phyloP scores from a whole-genome alignment of 2,888 invertebrate genomes.

The Drosophila pseudotalamancana region DNA sequence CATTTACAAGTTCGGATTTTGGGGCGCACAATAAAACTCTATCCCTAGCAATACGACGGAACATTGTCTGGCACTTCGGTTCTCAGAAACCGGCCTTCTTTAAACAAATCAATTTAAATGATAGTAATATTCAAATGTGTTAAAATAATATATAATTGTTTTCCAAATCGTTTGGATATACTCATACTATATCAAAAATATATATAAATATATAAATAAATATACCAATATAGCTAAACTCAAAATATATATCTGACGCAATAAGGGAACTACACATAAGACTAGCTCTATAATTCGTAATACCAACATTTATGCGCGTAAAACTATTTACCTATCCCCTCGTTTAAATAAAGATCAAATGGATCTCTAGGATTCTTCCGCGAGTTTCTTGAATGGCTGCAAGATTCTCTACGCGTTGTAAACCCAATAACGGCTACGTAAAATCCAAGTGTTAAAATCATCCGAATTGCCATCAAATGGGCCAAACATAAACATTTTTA shows the following conservation, averaged over 20 bases:
- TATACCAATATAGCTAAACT: slow-evolving; percentile 19
- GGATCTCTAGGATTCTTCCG: slow-evolving; percentile 64
- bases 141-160: slow-evolving; percentile 15
- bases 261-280: slow-evolving; percentile 73
- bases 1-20: slow-evolving; percentile 5
- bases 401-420: slow-evolving; percentile 79
- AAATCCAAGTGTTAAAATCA: slow-evolving; percentile 55
- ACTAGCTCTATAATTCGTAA: slow-evolving; percentile 10
- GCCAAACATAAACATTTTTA: slow-evolving; percentile 39
- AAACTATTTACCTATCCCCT: slow-evolving; percentile 13
- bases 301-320: slow-evolving; percentile 32
- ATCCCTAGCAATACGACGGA: slow-evolving; percentile 53
- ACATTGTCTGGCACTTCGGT: slow-evolving; percentile 36
- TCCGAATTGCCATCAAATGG: slow-evolving; percentile 10
- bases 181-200: not conserved
- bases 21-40: slow-evolving; percentile 64
- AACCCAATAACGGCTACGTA: slow-evolving; percentile 43
- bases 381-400: slow-evolving; percentile 85
- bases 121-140: slow-evolving; percentile 29
- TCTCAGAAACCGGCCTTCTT: slow-evolving; percentile 54
- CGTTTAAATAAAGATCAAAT: slow-evolving; percentile 30
- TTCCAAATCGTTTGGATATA: not conserved
- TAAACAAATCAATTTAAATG: slow-evolving; percentile 79
- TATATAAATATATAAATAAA: not conserved
- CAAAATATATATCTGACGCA: slow-evolving; percentile 72